Percentiles rank a stretch among this genome's conserved stretches.
These are phyloP conservation scores for Bradypodion ventrale DNA, from an alignment of 2,797 vertebrate species.

Conservation along the genomic window DNA sequence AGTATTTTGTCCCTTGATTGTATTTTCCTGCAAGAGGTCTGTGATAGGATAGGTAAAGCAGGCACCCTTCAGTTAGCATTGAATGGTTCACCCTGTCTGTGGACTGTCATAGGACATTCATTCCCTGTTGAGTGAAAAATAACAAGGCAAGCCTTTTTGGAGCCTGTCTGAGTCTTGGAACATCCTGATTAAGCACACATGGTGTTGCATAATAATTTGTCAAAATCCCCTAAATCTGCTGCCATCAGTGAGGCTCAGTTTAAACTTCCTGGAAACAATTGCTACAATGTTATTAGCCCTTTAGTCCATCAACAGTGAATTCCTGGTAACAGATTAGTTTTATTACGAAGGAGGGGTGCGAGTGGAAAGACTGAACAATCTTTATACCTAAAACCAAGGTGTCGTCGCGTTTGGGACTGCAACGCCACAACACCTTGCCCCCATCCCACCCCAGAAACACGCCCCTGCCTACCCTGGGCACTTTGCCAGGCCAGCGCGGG, in stretches of 20 bases:
- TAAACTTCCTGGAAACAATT: neutral
- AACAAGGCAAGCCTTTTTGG: neutral
- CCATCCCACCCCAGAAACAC: too few species aligned
- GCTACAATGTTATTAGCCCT: neutral
- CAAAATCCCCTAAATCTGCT: neutral
- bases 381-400: too few species aligned
- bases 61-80: neutral
- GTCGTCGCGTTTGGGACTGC: too few species aligned
- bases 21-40: too few species aligned
- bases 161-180: neutral
- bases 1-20: too few species aligned
- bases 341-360: neutral
- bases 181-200: neutral
- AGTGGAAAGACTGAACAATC: neutral
- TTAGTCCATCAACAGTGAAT: constrained; percentile 19
- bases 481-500: too few species aligned
- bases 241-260: neutral
- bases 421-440: too few species aligned
- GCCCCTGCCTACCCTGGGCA: too few species aligned
- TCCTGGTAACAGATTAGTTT: neutral
- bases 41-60: neutral
- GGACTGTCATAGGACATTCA: too few species aligned
- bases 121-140: neutral
- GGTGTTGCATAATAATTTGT: neutral
- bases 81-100: neutral